Percentiles rank a stretch among this genome's conserved stretches.
phyloP scores from a whole-genome alignment of 2,888 invertebrate species.

The Conistra vaccinii region DNA sequence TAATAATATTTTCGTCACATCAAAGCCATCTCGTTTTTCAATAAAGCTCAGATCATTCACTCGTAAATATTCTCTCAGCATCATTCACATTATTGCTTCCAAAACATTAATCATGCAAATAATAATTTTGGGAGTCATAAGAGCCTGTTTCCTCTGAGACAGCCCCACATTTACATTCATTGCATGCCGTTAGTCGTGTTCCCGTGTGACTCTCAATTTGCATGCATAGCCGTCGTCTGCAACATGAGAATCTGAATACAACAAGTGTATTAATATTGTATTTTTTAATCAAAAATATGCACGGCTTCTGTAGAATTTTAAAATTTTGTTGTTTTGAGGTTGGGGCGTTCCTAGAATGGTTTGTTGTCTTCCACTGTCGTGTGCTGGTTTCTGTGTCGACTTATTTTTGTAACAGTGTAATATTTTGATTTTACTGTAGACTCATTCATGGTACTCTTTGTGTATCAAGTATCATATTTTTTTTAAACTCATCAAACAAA shows the following conservation, averaged over 20 bases:
- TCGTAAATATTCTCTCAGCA: constrained; percentile 23
- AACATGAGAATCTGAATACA: constrained; percentile 64
- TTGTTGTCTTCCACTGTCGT: not conserved
- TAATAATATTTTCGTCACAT: constrained; percentile 17
- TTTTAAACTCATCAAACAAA: not conserved
- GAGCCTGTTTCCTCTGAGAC: constrained; percentile 67
- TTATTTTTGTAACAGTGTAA: not conserved
- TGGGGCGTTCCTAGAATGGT: constrained; percentile 11
- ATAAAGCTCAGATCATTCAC: constrained; percentile 30
- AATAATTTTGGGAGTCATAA: constrained; percentile 64
- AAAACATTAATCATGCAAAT: constrained; percentile 59
- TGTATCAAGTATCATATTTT: not conserved
- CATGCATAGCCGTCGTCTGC: constrained; percentile 67
- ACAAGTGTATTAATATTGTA: constrained; percentile 67
- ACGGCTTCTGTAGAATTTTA: constrained; percentile 43
- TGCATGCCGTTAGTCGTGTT: constrained; percentile 69
- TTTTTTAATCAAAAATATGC: constrained; percentile 66
- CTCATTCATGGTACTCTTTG: not conserved
- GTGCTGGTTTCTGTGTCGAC: not conserved
- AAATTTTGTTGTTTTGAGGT: constrained; percentile 19
- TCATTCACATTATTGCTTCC: constrained; percentile 37
- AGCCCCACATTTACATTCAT: constrained; percentile 74
- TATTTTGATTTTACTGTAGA: not conserved
- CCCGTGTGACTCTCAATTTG: constrained; percentile 72
- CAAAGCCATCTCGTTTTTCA: constrained; percentile 33